Evolutionary conservation across 2,113 vertebrate genomes (phyloP).

Genomic region (Microtus ochrogaster): DNA sequence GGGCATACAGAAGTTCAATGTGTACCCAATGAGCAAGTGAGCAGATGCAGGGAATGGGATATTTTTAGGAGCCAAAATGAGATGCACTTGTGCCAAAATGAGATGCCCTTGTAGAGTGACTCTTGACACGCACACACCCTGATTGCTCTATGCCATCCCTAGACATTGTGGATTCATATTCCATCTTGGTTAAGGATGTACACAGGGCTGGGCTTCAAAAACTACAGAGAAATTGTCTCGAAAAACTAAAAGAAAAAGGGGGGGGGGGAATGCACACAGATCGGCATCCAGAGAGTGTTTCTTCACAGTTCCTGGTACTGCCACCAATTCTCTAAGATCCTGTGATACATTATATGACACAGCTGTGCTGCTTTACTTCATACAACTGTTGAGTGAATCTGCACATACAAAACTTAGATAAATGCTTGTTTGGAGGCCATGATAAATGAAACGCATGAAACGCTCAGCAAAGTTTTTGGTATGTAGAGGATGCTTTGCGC

Average conservation of each 20-base stretch:
- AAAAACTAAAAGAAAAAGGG: too few species aligned
- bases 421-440: rapidly evolving
- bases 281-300: not conserved
- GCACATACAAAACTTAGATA: not conserved
- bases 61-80: not conserved
- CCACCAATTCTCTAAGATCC: not conserved
- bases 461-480: not conserved
- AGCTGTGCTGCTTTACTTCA: not conserved
- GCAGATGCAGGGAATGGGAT: not conserved
- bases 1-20: not conserved
- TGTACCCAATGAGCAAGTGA: not conserved
- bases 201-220: too few species aligned
- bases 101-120: not conserved
- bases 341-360: not conserved
- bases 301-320: not conserved
- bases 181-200: not conserved
- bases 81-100: not conserved
- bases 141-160: not conserved
- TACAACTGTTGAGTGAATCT: not conserved
- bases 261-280: too few species aligned
- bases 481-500: not conserved
- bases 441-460: not conserved
- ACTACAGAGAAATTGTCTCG: too few species aligned
- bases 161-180: not conserved
- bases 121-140: rapidly evolving